Base-by-base conservation (phyloP, 2,888 invertebrate genomes). In the Epsilonema sp. region DNA sequence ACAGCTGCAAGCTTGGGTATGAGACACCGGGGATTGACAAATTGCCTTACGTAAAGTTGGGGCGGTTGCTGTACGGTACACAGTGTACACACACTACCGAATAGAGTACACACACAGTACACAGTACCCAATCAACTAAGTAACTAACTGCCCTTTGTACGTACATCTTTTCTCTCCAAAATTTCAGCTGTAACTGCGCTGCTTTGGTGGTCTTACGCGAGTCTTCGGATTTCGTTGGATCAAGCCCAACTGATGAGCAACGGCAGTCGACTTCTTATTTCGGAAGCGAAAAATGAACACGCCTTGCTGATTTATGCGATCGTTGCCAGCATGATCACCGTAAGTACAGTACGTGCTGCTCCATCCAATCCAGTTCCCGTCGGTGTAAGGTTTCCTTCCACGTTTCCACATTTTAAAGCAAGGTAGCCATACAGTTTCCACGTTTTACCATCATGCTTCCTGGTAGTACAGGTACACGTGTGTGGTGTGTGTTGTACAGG, bases 291-390 rank as follows among this genome's bases (percentile, higher is more conserved):
- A 60, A 87, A 87, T 67, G 82, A 87, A 69, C 76, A 75, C 49
- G 82, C 85, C 1, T 84, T 89, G 64, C 71, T 86, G 36, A 76
- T 76, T 64, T 79, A 82, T 61, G 79, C 87, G 19, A 79, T 89
- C 54, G 72, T 85, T 55, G 83, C 86, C 21, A 82, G 86, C 31
- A 71, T 86, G 53, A 77, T 86, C 51, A 86, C 87, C 58, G 82
- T 86, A 71, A 13, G 31, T 31, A 11, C 16, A 16, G 31, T 31
- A 8, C 8, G 8, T 31, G 8, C 31, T 31, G 31, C 31, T 16
- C 16, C 31, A 11, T 11, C 31, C 31, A 11, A 31, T 11, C 31
- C 16, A 11, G 4, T 11, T 8, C 20, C 13, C 22, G 23, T 19
- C 13, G 36, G 11, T 20, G 43, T 4, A 13, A 26, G 21, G 16